Evolutionary conservation across 2,113 vertebrate species (phyloP).

Genomic region (Hemiprocne comata): DNA sequence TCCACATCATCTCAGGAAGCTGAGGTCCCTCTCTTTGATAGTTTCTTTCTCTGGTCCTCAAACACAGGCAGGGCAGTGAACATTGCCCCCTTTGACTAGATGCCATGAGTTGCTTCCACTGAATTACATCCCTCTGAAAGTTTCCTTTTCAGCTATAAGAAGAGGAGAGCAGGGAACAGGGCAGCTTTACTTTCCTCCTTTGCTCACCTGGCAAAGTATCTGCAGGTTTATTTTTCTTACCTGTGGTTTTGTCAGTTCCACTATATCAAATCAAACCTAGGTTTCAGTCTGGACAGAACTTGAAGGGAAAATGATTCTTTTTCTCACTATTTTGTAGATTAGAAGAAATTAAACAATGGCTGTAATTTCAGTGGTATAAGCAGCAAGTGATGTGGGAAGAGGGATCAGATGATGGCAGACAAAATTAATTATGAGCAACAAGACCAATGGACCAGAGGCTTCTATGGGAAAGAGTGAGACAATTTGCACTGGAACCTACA

Average conservation of each 20-base stretch:
- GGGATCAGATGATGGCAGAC: slow-evolving; percentile 26
- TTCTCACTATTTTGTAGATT: slow-evolving; percentile 22
- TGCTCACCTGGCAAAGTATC: slow-evolving; percentile 11
- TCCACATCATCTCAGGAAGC: neutral
- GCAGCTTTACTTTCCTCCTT: slow-evolving; percentile 31
- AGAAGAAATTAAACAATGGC: slow-evolving; percentile 25
- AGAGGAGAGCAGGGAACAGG: neutral
- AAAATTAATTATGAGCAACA: slow-evolving; percentile 28
- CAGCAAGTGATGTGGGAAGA: slow-evolving; percentile 52
- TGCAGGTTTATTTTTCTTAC: slow-evolving; percentile 59
- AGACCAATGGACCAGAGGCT: neutral
- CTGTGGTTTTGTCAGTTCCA: slow-evolving; percentile 71
- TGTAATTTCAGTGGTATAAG: slow-evolving; percentile 32
- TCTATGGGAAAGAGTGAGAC: neutral
- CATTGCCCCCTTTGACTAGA: neutral
- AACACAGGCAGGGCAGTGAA: neutral
- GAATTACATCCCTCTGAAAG: slow-evolving; percentile 49
- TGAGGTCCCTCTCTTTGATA: neutral
- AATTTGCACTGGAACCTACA: neutral
- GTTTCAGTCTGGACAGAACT: slow-evolving; percentile 48
- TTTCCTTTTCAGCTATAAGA: neutral
- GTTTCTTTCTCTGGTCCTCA: neutral
- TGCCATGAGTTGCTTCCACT: slow-evolving; percentile 35
- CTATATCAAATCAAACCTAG: slow-evolving; percentile 57
- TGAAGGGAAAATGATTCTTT: slow-evolving; percentile 34